Evolutionary conservation across 2,888 invertebrate species (phyloP).

Genomic region (Drosophila atripex): DNA sequence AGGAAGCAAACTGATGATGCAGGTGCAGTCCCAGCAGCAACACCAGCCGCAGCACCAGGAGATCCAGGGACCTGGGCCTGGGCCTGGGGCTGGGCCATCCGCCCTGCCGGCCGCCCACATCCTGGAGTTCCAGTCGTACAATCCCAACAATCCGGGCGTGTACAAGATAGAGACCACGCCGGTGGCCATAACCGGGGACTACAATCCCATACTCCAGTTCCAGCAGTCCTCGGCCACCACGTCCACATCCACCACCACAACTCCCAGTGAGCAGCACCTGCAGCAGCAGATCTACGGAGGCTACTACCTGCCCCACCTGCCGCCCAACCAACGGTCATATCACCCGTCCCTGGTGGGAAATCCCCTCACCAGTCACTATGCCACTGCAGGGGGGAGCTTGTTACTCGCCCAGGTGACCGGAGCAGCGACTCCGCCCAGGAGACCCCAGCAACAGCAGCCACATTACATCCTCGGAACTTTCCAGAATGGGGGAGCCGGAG

Average conservation of each 20-base stretch:
- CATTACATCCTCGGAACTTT: slow-evolving; percentile 59
- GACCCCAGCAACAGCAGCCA: slow-evolving; percentile 50
- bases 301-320: slow-evolving; percentile 48
- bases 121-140: slow-evolving; percentile 84
- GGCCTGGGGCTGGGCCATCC: neutral
- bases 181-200: slow-evolving; percentile 83
- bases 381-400: slow-evolving; percentile 47
- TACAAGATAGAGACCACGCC: slow-evolving; percentile 84
- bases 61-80: neutral
- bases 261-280: slow-evolving; percentile 57
- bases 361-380: slow-evolving; percentile 59
- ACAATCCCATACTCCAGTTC: slow-evolving; percentile 83
- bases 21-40: slow-evolving; percentile 34
- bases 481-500: slow-evolving; percentile 51
- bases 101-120: slow-evolving; percentile 77
- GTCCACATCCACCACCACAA: slow-evolving; percentile 55
- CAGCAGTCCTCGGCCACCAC: slow-evolving; percentile 74
- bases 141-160: slow-evolving; percentile 84
- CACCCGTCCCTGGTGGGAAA: slow-evolving; percentile 32
- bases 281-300: slow-evolving; percentile 50
- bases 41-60: slow-evolving; percentile 12
- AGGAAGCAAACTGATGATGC: slow-evolving; percentile 25
- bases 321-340: slow-evolving; percentile 30
- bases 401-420: slow-evolving; percentile 52
- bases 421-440: slow-evolving; percentile 29